Conservation (phyloP, 2,797 vertebrate genomes). For the Phalloptychus januarius region DNA sequence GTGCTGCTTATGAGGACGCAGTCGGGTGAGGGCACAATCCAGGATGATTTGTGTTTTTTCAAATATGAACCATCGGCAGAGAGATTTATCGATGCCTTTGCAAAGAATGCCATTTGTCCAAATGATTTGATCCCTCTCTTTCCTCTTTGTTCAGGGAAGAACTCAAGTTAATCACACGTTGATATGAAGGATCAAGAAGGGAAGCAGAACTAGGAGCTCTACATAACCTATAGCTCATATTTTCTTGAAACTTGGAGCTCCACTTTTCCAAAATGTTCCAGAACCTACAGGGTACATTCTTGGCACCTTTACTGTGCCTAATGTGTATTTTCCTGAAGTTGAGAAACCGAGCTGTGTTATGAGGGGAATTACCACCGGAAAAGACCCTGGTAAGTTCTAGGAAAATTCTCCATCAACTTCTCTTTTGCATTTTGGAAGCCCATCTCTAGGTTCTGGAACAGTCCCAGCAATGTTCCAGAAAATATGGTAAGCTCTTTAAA, state of each 20-base stretch:
- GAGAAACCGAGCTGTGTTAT: neutral
- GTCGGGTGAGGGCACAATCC: too few relatives aligned
- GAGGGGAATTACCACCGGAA: neutral
- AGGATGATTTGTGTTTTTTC: neutral
- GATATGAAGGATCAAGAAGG: too few relatives aligned
- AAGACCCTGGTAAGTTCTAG: neutral
- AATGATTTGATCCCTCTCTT: neutral
- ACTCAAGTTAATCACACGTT: neutral
- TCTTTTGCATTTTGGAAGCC: neutral
- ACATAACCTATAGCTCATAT: neutral
- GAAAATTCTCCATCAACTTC: neutral
- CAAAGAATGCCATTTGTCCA: neutral
- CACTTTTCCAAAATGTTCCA: neutral
- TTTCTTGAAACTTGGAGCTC: neutral
- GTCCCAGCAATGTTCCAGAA: too few relatives aligned
- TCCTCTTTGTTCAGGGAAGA: neutral
- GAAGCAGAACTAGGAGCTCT: too few relatives aligned
- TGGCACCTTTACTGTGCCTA: neutral
- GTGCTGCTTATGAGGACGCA: neutral
- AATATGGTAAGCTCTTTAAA: neutral
- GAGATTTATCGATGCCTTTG: neutral
- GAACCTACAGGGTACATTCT: neutral
- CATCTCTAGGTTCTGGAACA: neutral
- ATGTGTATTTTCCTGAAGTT: neutral
- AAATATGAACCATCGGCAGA: neutral